Percentiles rank a stretch among this genome's conserved stretches.
These are phyloP conservation scores for Haliclona indistincta DNA, from an alignment of 37 sponge, comb jelly and placozoan species.

Conservation along the genomic window DNA sequence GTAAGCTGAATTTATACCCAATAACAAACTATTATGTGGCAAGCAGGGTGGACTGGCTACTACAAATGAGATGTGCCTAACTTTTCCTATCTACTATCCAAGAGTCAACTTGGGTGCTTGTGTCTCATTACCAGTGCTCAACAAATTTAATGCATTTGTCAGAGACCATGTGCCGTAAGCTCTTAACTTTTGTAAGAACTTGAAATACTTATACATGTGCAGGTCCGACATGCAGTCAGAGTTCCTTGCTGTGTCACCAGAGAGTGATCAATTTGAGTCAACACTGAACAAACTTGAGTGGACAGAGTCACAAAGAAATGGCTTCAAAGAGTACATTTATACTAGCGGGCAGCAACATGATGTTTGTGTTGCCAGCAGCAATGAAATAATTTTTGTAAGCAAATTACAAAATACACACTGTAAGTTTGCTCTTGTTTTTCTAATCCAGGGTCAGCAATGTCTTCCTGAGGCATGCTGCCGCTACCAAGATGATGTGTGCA, in stretches of 20 bases:
- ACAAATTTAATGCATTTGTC: neutral
- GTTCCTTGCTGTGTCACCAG: too few relatives aligned
- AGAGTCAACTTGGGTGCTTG: neutral
- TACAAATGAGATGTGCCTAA: conserved; percentile 39
- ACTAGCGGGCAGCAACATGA: neutral
- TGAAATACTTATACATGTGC: too few relatives aligned
- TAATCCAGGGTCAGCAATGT: too few relatives aligned
- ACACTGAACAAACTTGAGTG: conserved; percentile 1
- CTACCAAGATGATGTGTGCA: too few relatives aligned
- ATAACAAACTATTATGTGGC: neutral
- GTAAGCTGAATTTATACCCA: neutral
- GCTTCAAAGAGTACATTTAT: conserved; percentile 2
- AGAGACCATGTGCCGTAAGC: neutral
- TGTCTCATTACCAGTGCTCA: neutral
- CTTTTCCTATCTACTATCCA: conserved; percentile 41
- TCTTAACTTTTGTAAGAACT: neutral
- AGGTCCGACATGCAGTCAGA: too few relatives aligned
- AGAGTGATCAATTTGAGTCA: too few relatives aligned
- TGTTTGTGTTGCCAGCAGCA: too few relatives aligned
- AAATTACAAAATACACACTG: too few relatives aligned
- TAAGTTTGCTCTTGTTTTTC: too few relatives aligned
- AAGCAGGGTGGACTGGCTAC: conserved; percentile 39
- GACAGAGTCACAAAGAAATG: neutral
- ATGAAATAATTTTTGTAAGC: too few relatives aligned
- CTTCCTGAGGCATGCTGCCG: too few relatives aligned